Percentiles rank a stretch among this genome's conserved stretches.
phyloP scores from a whole-genome alignment of 37 sponge, comb jelly and placozoan genomes.

The Oopsacas minuta region DNA sequence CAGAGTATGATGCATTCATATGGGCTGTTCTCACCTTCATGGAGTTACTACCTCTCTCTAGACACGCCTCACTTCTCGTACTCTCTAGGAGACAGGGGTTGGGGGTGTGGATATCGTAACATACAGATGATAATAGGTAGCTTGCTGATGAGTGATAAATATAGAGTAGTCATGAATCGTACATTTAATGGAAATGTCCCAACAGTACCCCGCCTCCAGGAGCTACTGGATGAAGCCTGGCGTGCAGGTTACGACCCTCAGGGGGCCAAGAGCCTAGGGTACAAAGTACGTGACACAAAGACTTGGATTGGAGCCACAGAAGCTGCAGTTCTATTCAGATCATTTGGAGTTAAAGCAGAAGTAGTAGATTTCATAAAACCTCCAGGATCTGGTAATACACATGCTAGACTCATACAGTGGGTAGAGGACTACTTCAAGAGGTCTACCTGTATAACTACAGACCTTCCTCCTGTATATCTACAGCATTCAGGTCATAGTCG shows the following conservation, averaged over 20 bases:
- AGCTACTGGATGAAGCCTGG: background rate
- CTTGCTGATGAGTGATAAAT: constrained; percentile 12
- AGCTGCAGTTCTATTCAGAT: background rate
- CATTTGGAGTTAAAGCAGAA: background rate
- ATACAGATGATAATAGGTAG: constrained; percentile 32
- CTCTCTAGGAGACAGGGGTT: constrained; percentile 27
- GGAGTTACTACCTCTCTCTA: background rate
- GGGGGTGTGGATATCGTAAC: constrained; percentile 45
- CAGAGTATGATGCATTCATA: background rate
- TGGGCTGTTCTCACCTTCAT: background rate
- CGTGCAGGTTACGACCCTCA: background rate
- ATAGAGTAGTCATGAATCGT: background rate
- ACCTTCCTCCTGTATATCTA: background rate
- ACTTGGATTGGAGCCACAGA: constrained; percentile 6
- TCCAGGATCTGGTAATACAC: background rate
- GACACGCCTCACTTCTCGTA: constrained; percentile 11
- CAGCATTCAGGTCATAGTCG: background rate
- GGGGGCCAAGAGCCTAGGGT: background rate
- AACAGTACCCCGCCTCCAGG: background rate
- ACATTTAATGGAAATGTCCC: background rate
- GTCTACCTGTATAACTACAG: background rate
- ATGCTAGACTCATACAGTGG: background rate
- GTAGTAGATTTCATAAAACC: background rate
- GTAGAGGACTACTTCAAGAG: background rate
- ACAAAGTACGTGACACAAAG: background rate